These are phyloP conservation scores for Porites lobata DNA, from an alignment of 92 coral and sea anemone species.

Conservation along the genomic window DNA sequence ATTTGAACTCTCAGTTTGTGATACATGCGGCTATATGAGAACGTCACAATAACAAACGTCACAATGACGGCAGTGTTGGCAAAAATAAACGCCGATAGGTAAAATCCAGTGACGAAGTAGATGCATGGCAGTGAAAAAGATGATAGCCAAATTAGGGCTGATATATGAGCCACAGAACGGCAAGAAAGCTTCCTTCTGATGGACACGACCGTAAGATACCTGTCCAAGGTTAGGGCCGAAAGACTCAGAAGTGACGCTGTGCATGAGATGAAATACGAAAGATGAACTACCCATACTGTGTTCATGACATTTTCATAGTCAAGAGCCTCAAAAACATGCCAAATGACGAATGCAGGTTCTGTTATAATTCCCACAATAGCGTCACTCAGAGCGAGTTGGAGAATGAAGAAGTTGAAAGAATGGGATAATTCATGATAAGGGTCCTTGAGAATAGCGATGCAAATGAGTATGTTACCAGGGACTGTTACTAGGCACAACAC, in stretches of 20 bases:
- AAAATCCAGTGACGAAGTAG: slow-evolving; percentile 78
- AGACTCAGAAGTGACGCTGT: slow-evolving; percentile 87
- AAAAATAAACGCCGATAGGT: slow-evolving; percentile 78
- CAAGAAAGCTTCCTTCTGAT: slow-evolving; percentile 66
- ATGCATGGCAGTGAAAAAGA: slow-evolving; percentile 66
- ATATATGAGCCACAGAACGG: slow-evolving; percentile 44
- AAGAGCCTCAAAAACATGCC: slow-evolving; percentile 84
- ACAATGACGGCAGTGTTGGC: slow-evolving; percentile 79
- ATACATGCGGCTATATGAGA: slow-evolving; percentile 80
- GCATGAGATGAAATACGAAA: slow-evolving; percentile 82
- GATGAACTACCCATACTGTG: slow-evolving; percentile 71
- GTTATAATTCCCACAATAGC: slow-evolving; percentile 80
- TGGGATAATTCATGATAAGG: slow-evolving; percentile 83
- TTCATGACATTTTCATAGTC: slow-evolving; percentile 56
- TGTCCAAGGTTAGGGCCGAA: slow-evolving; percentile 85
- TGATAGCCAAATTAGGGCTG: slow-evolving; percentile 55
- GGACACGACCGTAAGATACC: slow-evolving; percentile 84
- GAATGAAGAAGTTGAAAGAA: slow-evolving; percentile 91
- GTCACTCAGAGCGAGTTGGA: slow-evolving; percentile 90
- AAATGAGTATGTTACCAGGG: slow-evolving; percentile 86
- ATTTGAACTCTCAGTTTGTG: slow-evolving; percentile 75
- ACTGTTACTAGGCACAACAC: slow-evolving; percentile 80
- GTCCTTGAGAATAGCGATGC: slow-evolving; percentile 83
- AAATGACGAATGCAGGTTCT: slow-evolving; percentile 86
- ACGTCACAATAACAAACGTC: slow-evolving; percentile 67